Percentiles rank a stretch among this genome's conserved stretches.
phyloP scores from a whole-genome alignment of 2,888 invertebrate genomes.

The Sinelater perroti region DNA sequence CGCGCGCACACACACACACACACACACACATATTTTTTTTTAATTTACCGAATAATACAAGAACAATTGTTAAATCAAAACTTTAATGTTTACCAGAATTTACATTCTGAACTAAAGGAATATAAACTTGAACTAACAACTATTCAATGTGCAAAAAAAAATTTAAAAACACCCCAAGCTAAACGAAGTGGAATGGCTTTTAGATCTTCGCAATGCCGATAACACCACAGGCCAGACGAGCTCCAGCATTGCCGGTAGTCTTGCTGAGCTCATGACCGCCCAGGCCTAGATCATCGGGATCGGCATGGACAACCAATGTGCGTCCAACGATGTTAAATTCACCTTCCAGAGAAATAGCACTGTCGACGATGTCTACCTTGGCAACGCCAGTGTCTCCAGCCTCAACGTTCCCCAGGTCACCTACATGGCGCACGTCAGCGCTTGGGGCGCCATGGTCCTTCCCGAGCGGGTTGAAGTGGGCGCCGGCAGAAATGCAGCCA shows the following conservation, averaged over 20 bases:
- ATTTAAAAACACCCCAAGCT: not conserved
- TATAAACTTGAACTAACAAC: not conserved
- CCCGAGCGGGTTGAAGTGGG: conserved; percentile 89
- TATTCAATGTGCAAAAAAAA: not conserved
- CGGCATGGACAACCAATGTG: conserved; percentile 90
- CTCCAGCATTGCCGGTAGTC: conserved; percentile 95
- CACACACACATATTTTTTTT: not conserved
- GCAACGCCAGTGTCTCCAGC: conserved; percentile 71
- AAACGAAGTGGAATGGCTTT: conserved; percentile 21
- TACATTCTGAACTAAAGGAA: not conserved
- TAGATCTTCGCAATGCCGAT: conserved; percentile 70
- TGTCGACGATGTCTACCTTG: conserved; percentile 72
- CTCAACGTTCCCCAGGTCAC: conserved; percentile 88
- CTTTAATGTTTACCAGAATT: not conserved
- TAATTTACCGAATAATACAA: not conserved
- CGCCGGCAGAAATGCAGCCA: conserved; percentile 93
- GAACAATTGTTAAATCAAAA: not conserved
- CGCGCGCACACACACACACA: not conserved
- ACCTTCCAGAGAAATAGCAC: conserved; percentile 72
- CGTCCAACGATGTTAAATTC: conserved; percentile 82
- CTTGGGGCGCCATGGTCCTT: conserved; percentile 85
- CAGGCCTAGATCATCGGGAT: conserved; percentile 91
- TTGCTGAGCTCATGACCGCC: conserved; percentile 93
- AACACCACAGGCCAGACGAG: conserved; percentile 87
- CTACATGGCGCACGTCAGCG: conserved; percentile 80